phyloP scores from a whole-genome alignment of 2,888 invertebrate species.

The Odontocolon sp. region DNA sequence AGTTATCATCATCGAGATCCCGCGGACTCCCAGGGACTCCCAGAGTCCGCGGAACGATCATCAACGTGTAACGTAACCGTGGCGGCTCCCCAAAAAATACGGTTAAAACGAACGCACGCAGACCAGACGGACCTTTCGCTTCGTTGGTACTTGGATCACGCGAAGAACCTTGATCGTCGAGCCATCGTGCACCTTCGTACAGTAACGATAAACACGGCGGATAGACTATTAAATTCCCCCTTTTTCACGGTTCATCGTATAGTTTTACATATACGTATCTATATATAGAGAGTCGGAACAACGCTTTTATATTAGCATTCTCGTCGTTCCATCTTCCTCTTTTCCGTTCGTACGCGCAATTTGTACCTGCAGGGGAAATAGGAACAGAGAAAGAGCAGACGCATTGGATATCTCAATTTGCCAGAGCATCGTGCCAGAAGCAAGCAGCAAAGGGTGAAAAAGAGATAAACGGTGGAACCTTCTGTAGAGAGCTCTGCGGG shows the following conservation, averaged over 20 bases:
- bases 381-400: background rate
- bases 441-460: background rate
- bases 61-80: conserved; percentile 38
- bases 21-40: conserved; percentile 51
- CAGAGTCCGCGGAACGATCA: conserved; percentile 43
- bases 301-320: background rate
- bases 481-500: conserved; percentile 45
- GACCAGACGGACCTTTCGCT: background rate
- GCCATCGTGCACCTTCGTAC: too few relatives aligned
- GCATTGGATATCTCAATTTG: conserved; percentile 54
- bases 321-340: conserved; percentile 4
- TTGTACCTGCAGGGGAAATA: background rate
- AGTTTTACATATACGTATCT: conserved; percentile 12
- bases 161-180: conserved; percentile 22
- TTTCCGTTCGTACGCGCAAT: background rate
- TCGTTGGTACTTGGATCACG: conserved; percentile 21
- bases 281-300: background rate
- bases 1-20: conserved; percentile 75
- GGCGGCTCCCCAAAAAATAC: conserved; percentile 58
- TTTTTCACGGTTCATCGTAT: conserved; percentile 3
- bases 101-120: conserved; percentile 10
- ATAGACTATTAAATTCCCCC: conserved; percentile 37
- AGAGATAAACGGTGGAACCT: conserved; percentile 22
- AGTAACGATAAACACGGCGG: conserved; percentile 22
- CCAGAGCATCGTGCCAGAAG: conserved; percentile 20